Percentiles rank a stretch among this genome's conserved stretches.
Conservation (phyloP, 1,140 invertebrate species). For the Pseudomyrmex concolor region DNA sequence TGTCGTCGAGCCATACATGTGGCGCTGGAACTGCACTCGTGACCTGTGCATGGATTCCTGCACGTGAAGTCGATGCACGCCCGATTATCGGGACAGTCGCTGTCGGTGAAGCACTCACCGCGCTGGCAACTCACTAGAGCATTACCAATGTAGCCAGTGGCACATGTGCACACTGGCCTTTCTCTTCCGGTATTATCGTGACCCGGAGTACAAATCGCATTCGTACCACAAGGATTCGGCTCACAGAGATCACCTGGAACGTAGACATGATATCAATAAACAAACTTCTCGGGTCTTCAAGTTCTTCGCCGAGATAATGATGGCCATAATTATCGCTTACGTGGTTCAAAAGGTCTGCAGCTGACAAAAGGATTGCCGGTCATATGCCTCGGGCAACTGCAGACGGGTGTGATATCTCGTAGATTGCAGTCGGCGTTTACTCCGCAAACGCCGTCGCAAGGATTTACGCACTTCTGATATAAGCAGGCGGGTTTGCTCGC, state of each 20-base stretch:
- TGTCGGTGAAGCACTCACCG: slow-evolving; percentile 91
- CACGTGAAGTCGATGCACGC: slow-evolving; percentile 91
- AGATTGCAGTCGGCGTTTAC: slow-evolving; percentile 92
- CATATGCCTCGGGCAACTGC: slow-evolving; percentile 94
- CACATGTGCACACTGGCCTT: slow-evolving; percentile 93
- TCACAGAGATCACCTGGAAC: slow-evolving; percentile 90
- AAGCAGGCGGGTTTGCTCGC: slow-evolving; percentile 91
- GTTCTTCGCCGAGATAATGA: background rate
- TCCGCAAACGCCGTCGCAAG: slow-evolving; percentile 92
- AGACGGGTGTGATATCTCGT: slow-evolving; percentile 90
- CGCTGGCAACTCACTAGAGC: slow-evolving; percentile 89
- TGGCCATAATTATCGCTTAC: slow-evolving; percentile 82
- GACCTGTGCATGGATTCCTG: slow-evolving; percentile 90
- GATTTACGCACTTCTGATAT: slow-evolving; percentile 92
- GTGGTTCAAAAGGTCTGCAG: slow-evolving; percentile 92
- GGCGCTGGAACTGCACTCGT: slow-evolving; percentile 88
- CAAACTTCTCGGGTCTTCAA: background rate
- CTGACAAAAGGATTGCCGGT: slow-evolving; percentile 93
- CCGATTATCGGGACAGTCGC: slow-evolving; percentile 89
- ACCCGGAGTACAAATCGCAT: slow-evolving; percentile 93
- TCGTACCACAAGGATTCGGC: slow-evolving; percentile 93
- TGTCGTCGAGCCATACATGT: slow-evolving; percentile 90
- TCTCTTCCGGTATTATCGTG: slow-evolving; percentile 92
- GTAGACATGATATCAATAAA: slow-evolving; percentile 8
- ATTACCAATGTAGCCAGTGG: slow-evolving; percentile 92